A percentile compares a stretch with the other conserved stretches of the same genome.
Evolutionary conservation across 2,888 invertebrate genomes (phyloP).

Genomic region (Galerucella pusilla): DNA sequence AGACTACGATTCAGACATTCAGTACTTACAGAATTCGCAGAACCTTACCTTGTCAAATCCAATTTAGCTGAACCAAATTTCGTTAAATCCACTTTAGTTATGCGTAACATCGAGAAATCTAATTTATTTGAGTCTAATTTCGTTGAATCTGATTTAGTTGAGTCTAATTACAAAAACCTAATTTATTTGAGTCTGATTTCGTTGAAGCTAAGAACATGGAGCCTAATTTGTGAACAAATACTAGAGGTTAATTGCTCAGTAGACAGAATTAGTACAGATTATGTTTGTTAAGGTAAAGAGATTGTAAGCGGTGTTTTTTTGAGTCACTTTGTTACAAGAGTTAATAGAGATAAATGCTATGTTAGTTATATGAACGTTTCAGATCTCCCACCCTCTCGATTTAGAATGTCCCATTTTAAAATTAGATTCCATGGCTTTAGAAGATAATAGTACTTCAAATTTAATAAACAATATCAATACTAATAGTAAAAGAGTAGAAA

Average conservation of each 20-base stretch:
- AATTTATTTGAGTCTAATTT: not conserved
- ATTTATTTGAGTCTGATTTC: not conserved
- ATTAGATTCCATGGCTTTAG: no score
- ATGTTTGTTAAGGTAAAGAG: not conserved
- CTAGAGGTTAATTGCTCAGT: not conserved
- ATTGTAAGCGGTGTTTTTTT: conserved; percentile 6
- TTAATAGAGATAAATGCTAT: not conserved
- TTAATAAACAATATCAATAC: not conserved
- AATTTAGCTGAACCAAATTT: not conserved
- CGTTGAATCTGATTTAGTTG: not conserved
- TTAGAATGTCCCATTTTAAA: no score
- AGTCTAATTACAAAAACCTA: not conserved
- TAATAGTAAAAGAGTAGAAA: conserved; percentile 1
- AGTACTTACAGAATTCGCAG: not conserved
- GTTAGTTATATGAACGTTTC: not conserved
- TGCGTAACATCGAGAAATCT: no score
- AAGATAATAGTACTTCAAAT: not conserved
- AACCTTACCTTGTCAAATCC: not conserved
- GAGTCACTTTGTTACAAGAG: not conserved
- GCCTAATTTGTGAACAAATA: not conserved
- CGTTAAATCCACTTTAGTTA: not conserved
- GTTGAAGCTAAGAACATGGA: not conserved
- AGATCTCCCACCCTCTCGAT: not conserved
- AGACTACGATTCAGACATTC: not conserved
- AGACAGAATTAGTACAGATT: not conserved